These are phyloP conservation scores for Dryas iulia DNA, from an alignment of 1,140 invertebrate genomes.

Conservation along the genomic window DNA sequence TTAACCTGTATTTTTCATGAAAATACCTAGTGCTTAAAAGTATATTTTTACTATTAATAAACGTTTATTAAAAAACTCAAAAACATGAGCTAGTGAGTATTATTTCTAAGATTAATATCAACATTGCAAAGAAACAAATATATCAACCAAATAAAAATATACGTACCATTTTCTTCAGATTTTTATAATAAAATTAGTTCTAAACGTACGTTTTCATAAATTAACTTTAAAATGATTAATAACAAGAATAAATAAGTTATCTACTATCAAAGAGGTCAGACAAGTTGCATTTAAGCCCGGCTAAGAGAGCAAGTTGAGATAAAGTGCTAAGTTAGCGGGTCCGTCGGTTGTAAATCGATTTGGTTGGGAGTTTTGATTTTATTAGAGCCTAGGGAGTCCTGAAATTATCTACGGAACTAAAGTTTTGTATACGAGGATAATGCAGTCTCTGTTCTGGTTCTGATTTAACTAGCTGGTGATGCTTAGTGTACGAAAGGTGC, in stretches of 20 bases:
- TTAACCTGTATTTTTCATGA: no score
- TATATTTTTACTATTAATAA: no score
- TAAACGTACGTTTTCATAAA: no score
- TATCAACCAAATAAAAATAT: no score
- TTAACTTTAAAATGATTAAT: not conserved
- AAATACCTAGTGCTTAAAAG: no score
- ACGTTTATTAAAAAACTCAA: no score
- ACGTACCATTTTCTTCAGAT: no score
- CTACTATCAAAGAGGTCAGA: conserved; percentile 6
- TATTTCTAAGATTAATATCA: no score
- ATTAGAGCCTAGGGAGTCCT: conserved; percentile 19
- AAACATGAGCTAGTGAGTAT: no score
- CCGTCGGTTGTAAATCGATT: conserved; percentile 24
- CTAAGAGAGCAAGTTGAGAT: conserved; percentile 15
- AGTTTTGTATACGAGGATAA: not conserved
- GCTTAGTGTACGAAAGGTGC: not conserved
- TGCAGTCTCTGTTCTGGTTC: not conserved
- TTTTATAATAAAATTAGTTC: no score
- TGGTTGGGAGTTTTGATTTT: conserved; percentile 20
- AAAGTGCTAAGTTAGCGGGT: conserved; percentile 18
- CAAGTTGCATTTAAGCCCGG: conserved; percentile 10
- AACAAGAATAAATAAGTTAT: conserved; percentile 9
- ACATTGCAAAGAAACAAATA: no score
- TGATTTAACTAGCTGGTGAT: not conserved
- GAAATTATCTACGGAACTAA: not conserved